phyloP scores from a whole-genome alignment of 2,797 vertebrate genomes.

The Thunnus albacares region DNA sequence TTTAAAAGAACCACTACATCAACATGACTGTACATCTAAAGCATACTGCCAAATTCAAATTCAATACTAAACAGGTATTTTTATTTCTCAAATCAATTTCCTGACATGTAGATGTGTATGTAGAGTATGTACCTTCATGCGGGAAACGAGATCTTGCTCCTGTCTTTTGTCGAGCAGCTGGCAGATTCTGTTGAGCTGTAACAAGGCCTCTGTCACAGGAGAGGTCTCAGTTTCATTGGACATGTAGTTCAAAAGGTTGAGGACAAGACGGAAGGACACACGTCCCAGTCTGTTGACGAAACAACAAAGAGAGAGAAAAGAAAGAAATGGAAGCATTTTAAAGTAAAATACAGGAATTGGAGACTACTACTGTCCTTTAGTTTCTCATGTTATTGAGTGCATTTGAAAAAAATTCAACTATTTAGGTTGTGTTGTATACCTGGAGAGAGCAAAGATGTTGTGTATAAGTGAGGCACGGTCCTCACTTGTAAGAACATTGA shows the following conservation, averaged over 20 bases:
- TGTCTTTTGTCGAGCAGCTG: slow-evolving; percentile 90
- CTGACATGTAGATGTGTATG: neutral
- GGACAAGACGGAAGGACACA: slow-evolving; percentile 86
- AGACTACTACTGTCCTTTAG: neutral
- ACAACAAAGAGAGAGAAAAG: neutral
- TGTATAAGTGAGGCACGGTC: slow-evolving; percentile 95
- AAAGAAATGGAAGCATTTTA: neutral
- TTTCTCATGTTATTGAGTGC: neutral
- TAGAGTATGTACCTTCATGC: slow-evolving; percentile 84
- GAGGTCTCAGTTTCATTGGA: slow-evolving; percentile 86
- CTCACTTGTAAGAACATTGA: slow-evolving; percentile 85
- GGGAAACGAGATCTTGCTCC: slow-evolving; percentile 77
- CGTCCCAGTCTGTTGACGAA: slow-evolving; percentile 87
- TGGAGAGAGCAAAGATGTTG: slow-evolving; percentile 92
- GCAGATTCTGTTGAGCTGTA: slow-evolving; percentile 88
- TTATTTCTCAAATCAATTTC: neutral
- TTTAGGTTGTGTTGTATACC: slow-evolving; percentile 75
- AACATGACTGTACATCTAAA: neutral
- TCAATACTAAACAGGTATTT: neutral
- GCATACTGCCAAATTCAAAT: neutral
- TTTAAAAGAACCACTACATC: neutral
- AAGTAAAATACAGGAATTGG: neutral
- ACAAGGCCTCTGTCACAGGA: slow-evolving; percentile 90
- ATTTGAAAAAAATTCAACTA: neutral
- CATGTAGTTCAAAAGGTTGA: slow-evolving; percentile 88